A percentile compares a stretch with the other conserved stretches of the same genome.
Evolutionary conservation across 1,140 invertebrate genomes (phyloP).

Genomic region (Adelges cooleyi): DNA sequence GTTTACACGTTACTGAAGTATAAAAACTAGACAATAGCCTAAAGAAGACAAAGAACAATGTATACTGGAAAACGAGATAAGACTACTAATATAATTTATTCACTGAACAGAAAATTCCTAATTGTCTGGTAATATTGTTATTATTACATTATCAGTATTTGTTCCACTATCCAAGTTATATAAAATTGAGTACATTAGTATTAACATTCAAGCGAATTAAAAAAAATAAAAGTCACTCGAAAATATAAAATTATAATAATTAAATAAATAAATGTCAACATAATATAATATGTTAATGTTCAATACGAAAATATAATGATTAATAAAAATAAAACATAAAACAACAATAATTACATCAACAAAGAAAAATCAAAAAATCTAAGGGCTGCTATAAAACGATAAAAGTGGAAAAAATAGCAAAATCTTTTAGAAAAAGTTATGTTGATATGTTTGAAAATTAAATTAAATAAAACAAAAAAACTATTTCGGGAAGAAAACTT

Average conservation of each 20-base stretch:
- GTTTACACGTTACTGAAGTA: neutral
- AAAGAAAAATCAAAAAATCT: slow-evolving; percentile 3
- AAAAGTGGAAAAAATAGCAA: slow-evolving; percentile 21
- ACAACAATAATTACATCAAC: slow-evolving; percentile 28
- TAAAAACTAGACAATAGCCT: too few species aligned
- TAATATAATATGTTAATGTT: slow-evolving; percentile 16
- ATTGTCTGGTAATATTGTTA: slow-evolving; percentile 1
- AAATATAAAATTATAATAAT: slow-evolving; percentile 26
- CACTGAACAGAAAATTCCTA: slow-evolving; percentile 9
- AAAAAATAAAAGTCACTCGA: slow-evolving; percentile 26
- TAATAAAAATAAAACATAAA: slow-evolving; percentile 14
- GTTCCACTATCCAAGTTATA: too few species aligned
- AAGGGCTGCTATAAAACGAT: slow-evolving; percentile 10
- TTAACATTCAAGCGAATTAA: slow-evolving; percentile 29
- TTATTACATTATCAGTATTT: too few species aligned
- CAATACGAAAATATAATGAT: slow-evolving; percentile 25
- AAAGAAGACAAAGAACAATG: slow-evolving; percentile 2
- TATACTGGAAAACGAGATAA: neutral
- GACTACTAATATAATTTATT: slow-evolving; percentile 6
- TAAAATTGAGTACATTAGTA: neutral
- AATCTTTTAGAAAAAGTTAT: slow-evolving; percentile 24
- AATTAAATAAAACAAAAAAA: slow-evolving; percentile 26
- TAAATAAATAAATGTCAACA: slow-evolving; percentile 23
- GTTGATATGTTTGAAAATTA: slow-evolving; percentile 23
- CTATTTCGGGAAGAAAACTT: slow-evolving; percentile 27